Base-by-base conservation (phyloP, 2,797 vertebrate genomes). In the Sebastes vulpes region DNA sequence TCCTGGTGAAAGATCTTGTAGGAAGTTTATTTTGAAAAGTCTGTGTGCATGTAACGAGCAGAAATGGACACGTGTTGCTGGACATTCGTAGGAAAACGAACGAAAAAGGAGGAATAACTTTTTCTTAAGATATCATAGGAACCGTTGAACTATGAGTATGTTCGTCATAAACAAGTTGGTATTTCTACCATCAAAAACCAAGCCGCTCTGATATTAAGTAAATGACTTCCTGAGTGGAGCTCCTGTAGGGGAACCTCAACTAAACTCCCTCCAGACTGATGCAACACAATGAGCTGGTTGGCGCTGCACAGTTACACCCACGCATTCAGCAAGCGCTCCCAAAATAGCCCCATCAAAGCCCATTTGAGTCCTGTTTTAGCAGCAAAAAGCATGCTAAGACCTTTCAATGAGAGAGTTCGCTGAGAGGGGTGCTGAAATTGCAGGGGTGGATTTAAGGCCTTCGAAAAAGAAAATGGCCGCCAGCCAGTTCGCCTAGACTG, bases 281-380 rank as follows among this genome's bases (percentile, higher is more conserved):
- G 74, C 75, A 82, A 81, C 79, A 75, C 60, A 64, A 26, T 74
- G 23, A 75, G 46, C 58, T 69, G 56, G 70, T 42, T 56, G 69
- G 70, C 53, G 59, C 28, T 11, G 72, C 67, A 74, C 77, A 65
- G 65, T 89, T 89, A 90, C 87, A 90, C 91, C 91, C 88, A 93
- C 82, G 69, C 89, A 84, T 92, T 92, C 76, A 85, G 79, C 75
- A 73, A 50, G 61, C 6, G 18, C 61, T 77, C 84, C 81, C 16
- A 20, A 93, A 91, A 92, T 85, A 90, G 65, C 72, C 12, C 50
- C 48, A 72, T 87, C 56, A 81, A 83, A 87, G 67, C 14, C 48
- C 5, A n/a, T 67, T 79, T 59, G 80, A 10, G 31, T 76, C 71
- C 61, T 2, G 2, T 79, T 87, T 87, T 76, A 91, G 60, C 61